Base-by-base conservation (phyloP, 2,888 invertebrate species). In the Epinotia nisella region DNA sequence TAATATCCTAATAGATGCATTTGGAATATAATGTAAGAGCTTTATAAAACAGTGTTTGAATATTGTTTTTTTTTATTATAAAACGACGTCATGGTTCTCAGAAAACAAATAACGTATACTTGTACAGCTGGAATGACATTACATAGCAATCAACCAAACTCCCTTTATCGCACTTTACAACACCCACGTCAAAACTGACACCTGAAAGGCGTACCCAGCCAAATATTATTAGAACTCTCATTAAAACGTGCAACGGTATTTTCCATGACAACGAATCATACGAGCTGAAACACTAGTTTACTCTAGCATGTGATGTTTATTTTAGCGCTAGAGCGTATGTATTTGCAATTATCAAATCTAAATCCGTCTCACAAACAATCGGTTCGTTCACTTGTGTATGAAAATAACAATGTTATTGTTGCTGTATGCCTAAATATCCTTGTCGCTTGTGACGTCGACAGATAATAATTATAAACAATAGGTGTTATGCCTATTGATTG, bases 141-240 rank as follows among this genome's bases (percentile, higher is more conserved):
- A 4, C 15, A 45, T 15, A 45, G 45, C 49, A n/a, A 39, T 55
- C 19, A 65, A 21, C 15, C 39, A 9, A 65, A 21, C 21, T 29
- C 29, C 58, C n/a, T 17, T 65, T 15, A 24, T 56, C 21, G 19
- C 17, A 41, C 21, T 75, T 41, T 62, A n/a, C 71, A 67, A 71
- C 67, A 78, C 73, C 71, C 56, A 74, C 66, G 75, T 71, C 41
- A 65, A 15, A 66, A 74, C 76, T 75, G 74, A 77, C 77, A 76
- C 60, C 41, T 62, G 70, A 1, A 58, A 58, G 77, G 79, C 78
- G 35, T 72, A 75, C 53, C 55, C 21, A 24, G 55, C 55, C 41
- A 66, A 66, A 66, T 66, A 66, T 56, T 41, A 66, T 66, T 66
- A 66, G 55, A 66, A 56, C 19, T 55, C 66, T 66, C 66, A 56